Base-by-base conservation (phyloP, 2,888 invertebrate species). In the Aproaerema taeniolella region DNA sequence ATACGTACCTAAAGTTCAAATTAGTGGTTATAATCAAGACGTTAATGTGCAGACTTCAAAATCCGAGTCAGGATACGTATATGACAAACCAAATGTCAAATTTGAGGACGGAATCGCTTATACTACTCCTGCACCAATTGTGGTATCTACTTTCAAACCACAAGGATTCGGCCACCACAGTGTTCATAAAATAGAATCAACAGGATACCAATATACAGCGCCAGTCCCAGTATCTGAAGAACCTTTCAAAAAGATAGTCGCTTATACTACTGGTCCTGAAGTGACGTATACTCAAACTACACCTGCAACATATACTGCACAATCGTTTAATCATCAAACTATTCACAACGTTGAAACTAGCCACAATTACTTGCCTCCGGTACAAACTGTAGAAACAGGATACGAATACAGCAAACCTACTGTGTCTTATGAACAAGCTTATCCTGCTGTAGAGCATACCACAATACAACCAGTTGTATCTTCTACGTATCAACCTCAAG, bases 241-340 rank as follows among this genome's bases (percentile, higher is more conserved):
- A 40, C 82, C 82, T 12, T 77, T 85, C 35, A 81, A 71, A 46
- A 83, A 77, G 54, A 29, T 76, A 1, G 68, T 79, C 12, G 83
- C 85, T 24, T 86, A 86, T 39, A 83, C 85, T 2, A 83, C 83
- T 34, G 81, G 82, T 3, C 63, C 78, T 2, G 49, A 66, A 15
- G 47, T 64, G 1, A 49, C 67, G 9, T 77, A 68, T 40, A 61
- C 53, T 24, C 68, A 71, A 45, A 71, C 80, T 2, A 63, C 72
- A 8, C 54, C 58, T 4, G 50, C 73, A 13, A 58, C 70, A 1
- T 69, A 67, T 16, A 58, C 55, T 11, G 76, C 81, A 15, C 74
- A 75, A 40, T 53, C 69, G 2, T 76, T 65, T 43, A 74, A 73
- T 44, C 81, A 82, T 33, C 70, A 79, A 42, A 74, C 72, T 7